Evolutionary conservation across 2,888 invertebrate genomes (phyloP), one percentile per base, ranked within the genome.

Genomic region (Rugalucina vietnamica): DNA sequence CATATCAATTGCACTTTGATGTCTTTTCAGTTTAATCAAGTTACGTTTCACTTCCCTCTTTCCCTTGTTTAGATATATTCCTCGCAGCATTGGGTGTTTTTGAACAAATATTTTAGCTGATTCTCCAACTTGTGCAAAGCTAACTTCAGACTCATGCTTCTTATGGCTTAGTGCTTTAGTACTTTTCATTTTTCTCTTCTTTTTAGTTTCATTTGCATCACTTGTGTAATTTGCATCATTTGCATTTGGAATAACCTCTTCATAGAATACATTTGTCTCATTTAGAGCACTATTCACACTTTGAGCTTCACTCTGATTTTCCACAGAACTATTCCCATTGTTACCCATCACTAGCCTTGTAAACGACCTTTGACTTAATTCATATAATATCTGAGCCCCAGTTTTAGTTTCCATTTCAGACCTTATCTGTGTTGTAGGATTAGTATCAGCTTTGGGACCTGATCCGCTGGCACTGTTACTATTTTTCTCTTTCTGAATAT

Each of bases 61-160:
- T 2, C 93, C 93, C 70, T 92, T 91, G 75, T 93, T 92, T 10
- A 93, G 80, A 73, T 91, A 91, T 10, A 93, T 91, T 12, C 92
- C 93, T 76, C 85, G 87, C 4, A 93, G 87, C 32, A 89, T 60
- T 10, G 90, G 91, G 87, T 93, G 93, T 21, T 88, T 85, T 36
- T 86, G 81, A 12, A 90, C 81, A 84, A 91, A 92, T 18, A 87
- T 81, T 70, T 90, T 88, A 8, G 92, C 85, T 57, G 82, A 86
- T 37, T 81, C 72, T 0, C 92, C 92, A n/a, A 89, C 90, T 69
- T 88, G 86, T 24, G 90, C 89, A 79, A 85, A 87, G 60, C 84
- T 81, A 3, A 87, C 83, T 77, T 85, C 85, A 50, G 82, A 81
- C 34, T 85, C 84, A 5, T 32, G 12, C 60, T 54, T 81, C 24